phyloP scores from a whole-genome alignment of 2,113 vertebrate species.

The Tauraco erythrolophus region DNA sequence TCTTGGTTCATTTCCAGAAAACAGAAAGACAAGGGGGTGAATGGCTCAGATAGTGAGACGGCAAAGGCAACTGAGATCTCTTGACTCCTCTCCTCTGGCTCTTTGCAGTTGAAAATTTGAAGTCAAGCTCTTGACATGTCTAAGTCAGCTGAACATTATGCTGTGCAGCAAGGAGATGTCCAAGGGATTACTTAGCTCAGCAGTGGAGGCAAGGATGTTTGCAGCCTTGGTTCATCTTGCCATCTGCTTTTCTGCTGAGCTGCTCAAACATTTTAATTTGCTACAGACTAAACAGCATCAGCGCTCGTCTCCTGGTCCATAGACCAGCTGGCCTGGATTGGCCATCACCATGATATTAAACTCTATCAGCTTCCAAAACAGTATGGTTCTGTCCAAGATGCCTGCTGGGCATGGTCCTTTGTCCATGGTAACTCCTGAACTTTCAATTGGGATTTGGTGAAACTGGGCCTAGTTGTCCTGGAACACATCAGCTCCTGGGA shows the following conservation, averaged over 20 bases:
- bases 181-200: not conserved
- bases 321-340: not conserved
- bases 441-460: not conserved
- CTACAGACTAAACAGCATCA: not conserved
- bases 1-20: not conserved
- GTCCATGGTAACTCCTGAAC: not conserved
- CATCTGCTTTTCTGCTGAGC: not conserved
- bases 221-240: not conserved
- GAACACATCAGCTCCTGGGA: not conserved
- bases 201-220: not conserved
- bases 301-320: too few relatives aligned
- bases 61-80: not conserved
- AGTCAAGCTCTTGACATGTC: not conserved
- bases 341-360: not conserved
- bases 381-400: not conserved
- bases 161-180: not conserved
- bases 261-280: not conserved
- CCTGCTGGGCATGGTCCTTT: accelerated
- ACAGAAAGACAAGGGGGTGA: not conserved
- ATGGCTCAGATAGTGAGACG: not conserved
- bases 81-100: not conserved
- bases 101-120: not conserved
- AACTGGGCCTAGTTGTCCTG: not conserved
- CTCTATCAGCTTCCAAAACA: not conserved
- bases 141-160: not conserved